Evolutionary conservation across 2,113 vertebrate species (phyloP).

Genomic region (Aegithalos caudatus): DNA sequence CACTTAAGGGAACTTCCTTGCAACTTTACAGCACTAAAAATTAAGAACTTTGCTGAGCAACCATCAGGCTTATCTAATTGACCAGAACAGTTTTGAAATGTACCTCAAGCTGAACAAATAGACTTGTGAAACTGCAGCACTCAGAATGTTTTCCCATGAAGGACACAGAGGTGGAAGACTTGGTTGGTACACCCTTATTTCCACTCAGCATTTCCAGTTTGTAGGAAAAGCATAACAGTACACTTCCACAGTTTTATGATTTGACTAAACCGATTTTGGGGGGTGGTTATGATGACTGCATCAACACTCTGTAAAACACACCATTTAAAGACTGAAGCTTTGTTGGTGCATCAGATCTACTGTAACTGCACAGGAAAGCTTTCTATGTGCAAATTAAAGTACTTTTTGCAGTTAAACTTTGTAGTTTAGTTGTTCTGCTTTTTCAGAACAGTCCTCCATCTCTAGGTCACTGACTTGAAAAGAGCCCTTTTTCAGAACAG

Average conservation of each 20-base stretch:
- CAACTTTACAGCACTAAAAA: not conserved
- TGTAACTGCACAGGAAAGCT: not conserved
- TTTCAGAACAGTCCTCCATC: not conserved
- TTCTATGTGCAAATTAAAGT: not conserved
- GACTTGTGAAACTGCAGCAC: not conserved
- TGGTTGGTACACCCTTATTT: not conserved
- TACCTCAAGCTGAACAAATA: slow-evolving; percentile 1
- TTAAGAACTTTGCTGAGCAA: not conserved
- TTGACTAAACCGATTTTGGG: not conserved
- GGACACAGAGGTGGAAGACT: not conserved
- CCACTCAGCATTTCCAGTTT: not conserved
- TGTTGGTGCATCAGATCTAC: not conserved
- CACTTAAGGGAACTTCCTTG: not conserved
- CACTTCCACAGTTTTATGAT: not conserved
- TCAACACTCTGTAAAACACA: not conserved
- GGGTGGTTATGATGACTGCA: not conserved
- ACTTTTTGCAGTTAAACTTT: not conserved
- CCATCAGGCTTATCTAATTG: slow-evolving; percentile 2
- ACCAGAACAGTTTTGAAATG: slow-evolving; percentile 9
- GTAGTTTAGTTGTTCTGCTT: not conserved
- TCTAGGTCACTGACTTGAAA: not conserved
- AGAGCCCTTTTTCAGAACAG: not conserved
- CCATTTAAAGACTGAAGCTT: not conserved
- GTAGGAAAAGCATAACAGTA: not conserved
- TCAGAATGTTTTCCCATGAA: not conserved